Evolutionary conservation across 2,797 vertebrate species (phyloP).

Genomic region (Hirundo rustica): DNA sequence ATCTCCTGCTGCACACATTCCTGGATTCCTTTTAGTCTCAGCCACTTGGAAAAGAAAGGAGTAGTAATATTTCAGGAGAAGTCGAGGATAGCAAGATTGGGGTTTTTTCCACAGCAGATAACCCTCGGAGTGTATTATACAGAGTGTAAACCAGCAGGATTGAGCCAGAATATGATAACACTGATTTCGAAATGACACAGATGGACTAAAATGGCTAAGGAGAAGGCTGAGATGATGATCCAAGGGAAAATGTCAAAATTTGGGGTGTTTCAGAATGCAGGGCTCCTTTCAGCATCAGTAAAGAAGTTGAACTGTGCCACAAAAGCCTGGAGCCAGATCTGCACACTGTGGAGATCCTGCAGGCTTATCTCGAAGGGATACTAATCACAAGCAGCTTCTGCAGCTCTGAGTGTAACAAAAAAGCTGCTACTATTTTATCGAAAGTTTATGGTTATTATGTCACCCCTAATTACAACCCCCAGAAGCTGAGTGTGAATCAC

Average conservation of each 20-base stretch:
- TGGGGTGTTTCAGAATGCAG: background rate
- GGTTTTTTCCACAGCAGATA: background rate
- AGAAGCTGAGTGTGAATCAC: constrained; percentile 67
- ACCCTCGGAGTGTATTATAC: background rate
- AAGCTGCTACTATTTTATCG: constrained; percentile 46
- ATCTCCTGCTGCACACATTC: constrained; percentile 27
- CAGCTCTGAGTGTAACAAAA: constrained; percentile 20
- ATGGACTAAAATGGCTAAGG: background rate
- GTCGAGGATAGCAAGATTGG: background rate
- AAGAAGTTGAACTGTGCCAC: background rate
- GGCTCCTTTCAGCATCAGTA: background rate
- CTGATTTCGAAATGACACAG: background rate
- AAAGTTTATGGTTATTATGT: constrained; percentile 69
- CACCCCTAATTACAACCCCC: constrained; percentile 69
- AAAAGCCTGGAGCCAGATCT: background rate
- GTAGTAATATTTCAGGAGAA: constrained; percentile 3
- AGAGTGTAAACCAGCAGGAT: background rate
- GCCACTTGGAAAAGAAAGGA: constrained; percentile 24
- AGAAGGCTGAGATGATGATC: background rate
- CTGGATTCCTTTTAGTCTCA: constrained; percentile 27
- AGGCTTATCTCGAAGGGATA: constrained; percentile 16
- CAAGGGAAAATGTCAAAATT: background rate
- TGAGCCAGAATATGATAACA: background rate
- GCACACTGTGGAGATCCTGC: background rate
- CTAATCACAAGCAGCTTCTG: constrained; percentile 53